Conservation (phyloP, 2,797 vertebrate species). For the Pampus argenteus region DNA sequence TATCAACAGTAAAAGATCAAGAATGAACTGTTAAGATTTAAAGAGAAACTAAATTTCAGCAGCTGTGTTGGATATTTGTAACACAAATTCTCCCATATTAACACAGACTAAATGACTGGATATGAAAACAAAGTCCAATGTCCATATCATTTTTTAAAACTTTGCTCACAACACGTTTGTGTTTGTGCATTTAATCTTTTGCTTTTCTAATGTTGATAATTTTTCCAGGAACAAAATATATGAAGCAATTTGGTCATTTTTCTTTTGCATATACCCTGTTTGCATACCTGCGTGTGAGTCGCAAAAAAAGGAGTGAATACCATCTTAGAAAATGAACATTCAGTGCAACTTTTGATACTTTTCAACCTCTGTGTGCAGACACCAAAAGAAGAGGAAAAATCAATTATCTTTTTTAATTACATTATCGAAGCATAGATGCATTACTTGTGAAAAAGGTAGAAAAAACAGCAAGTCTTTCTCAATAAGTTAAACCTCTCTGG, state of each 20-base stretch:
- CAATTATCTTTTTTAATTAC: constrained; percentile 87
- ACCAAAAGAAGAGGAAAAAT: constrained; percentile 78
- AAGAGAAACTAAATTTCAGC: constrained; percentile 8
- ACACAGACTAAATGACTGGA: constrained; percentile 45
- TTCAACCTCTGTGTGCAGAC: constrained; percentile 54
- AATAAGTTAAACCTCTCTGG: constrained; percentile 93
- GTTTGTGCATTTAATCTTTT: constrained; percentile 40
- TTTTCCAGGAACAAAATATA: constrained; percentile 39
- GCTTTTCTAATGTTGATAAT: constrained; percentile 22
- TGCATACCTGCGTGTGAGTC: constrained; percentile 44
- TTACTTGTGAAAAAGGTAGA: constrained; percentile 90
- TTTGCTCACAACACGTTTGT: constrained; percentile 53
- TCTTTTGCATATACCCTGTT: constrained; percentile 54
- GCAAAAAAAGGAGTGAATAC: constrained; percentile 23
- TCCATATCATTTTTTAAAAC: constrained; percentile 39
- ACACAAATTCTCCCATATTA: no score
- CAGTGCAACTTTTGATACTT: constrained; percentile 26
- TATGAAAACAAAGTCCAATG: constrained; percentile 48
- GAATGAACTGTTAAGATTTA: not conserved
- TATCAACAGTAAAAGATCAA: not conserved
- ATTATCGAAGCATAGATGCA: constrained; percentile 87
- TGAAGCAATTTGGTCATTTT: constrained; percentile 48
- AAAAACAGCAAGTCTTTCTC: constrained; percentile 92
- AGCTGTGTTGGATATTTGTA: not conserved
- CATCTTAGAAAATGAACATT: constrained; percentile 14